A percentile compares a stretch with the other conserved stretches of the same genome.
phyloP scores from a whole-genome alignment of 2,888 invertebrate genomes.

The Lepidochitona cinerea region DNA sequence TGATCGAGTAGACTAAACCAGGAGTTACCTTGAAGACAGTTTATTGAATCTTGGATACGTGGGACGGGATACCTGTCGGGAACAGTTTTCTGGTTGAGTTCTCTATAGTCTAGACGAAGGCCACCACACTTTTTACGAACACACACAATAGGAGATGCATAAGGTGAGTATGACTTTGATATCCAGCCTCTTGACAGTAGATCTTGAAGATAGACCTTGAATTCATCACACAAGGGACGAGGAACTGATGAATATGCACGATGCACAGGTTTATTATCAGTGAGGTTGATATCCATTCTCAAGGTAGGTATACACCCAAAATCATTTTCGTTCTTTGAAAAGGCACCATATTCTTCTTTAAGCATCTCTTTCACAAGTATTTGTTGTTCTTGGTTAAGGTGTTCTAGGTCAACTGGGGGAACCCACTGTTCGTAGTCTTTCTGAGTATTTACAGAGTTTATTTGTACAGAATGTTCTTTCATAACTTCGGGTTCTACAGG shows the following conservation, averaged over 20 bases:
- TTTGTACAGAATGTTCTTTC: not conserved
- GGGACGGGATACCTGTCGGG: constrained; percentile 27
- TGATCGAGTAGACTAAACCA: constrained; percentile 27
- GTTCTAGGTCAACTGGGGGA: constrained; percentile 18
- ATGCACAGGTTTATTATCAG: constrained; percentile 30
- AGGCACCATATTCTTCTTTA: constrained; percentile 24
- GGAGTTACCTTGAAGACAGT: constrained; percentile 17
- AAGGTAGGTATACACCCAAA: constrained; percentile 26
- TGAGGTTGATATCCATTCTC: constrained; percentile 27
- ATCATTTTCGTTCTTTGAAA: constrained; percentile 30
- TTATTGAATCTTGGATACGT: constrained; percentile 21
- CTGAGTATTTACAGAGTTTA: not conserved
- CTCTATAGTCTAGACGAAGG: constrained; percentile 25
- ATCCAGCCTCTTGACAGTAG: constrained; percentile 28
- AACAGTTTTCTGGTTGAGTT: constrained; percentile 20
- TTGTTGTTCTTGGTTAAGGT: constrained; percentile 18
- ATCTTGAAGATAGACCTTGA: constrained; percentile 33
- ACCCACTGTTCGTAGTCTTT: constrained; percentile 14
- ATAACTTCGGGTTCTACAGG: not conserved
- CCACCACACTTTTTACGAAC: constrained; percentile 22
- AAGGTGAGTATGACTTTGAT: constrained; percentile 20
- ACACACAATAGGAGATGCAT: constrained; percentile 21
- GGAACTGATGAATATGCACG: constrained; percentile 29
- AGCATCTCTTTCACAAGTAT: constrained; percentile 19
- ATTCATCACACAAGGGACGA: constrained; percentile 31